A percentile compares a stretch with the other conserved stretches of the same genome.
phyloP scores from a whole-genome alignment of 2,113 vertebrate species.

The Carlito syrichta region DNA sequence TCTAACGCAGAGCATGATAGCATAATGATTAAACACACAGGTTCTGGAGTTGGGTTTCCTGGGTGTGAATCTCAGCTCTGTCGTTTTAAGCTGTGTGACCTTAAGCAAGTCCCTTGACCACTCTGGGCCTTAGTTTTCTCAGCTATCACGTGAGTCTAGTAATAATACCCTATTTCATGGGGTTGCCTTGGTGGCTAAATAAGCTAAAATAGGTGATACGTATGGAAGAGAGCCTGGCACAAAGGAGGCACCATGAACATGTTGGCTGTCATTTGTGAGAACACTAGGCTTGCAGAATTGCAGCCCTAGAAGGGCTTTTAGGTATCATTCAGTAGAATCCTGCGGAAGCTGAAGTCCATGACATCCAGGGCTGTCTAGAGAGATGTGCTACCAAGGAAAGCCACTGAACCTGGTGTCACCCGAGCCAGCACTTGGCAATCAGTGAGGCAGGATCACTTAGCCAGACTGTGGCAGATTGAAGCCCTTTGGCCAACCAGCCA shows the following conservation, averaged over 20 bases:
- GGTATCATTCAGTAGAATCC: not conserved
- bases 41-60: not conserved
- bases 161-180: not conserved
- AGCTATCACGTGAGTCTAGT: not conserved
- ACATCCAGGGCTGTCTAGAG: not conserved
- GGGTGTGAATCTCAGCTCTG: not conserved
- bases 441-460: accelerated
- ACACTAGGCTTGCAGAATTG: not conserved
- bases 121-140: not conserved
- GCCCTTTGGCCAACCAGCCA: not conserved
- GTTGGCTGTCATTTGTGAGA: not conserved
- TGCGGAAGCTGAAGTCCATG: not conserved
- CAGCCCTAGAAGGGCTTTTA: not conserved
- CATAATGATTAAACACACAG: not conserved
- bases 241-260: not conserved
- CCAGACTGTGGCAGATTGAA: accelerated
- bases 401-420: too few species aligned
- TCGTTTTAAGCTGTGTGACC: not conserved
- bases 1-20: not conserved
- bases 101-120: not conserved
- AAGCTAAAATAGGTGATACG: not conserved
- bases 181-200: not conserved
- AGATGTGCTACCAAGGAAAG: too few species aligned
- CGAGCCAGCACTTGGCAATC: too few species aligned
- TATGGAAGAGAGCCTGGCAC: not conserved